phyloP scores from a whole-genome alignment of 2,888 invertebrate species.

The Leptinotarsa haldemani region DNA sequence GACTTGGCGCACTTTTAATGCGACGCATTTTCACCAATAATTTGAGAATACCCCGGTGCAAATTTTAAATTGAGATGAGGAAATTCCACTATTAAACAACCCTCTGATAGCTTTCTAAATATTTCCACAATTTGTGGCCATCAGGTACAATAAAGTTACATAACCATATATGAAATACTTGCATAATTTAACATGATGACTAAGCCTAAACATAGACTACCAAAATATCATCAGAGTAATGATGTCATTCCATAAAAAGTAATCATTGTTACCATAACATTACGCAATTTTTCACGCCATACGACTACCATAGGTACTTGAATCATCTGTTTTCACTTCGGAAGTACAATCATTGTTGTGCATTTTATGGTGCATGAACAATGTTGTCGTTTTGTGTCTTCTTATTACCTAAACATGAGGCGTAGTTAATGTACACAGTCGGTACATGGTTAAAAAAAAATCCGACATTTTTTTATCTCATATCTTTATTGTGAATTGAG shows the following conservation, averaged over 20 bases:
- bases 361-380: constrained; percentile 3
- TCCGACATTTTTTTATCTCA: too few relatives aligned
- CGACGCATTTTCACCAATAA: too few relatives aligned
- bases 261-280: constrained; percentile 20
- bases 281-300: constrained; percentile 21
- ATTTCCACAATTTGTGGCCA: background rate
- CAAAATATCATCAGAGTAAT: constrained; percentile 15
- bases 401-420: background rate
- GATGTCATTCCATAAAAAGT: constrained; percentile 25
- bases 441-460: too few relatives aligned
- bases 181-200: background rate
- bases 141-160: background rate
- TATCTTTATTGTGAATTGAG: too few relatives aligned
- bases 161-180: background rate
- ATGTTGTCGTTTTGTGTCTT: background rate
- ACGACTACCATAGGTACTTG: background rate
- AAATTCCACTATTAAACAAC: too few relatives aligned
- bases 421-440: background rate
- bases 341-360: background rate
- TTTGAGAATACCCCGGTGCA: too few relatives aligned
- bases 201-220: background rate
- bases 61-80: too few relatives aligned
- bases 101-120: too few relatives aligned
- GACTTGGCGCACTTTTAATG: too few relatives aligned
- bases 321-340: background rate